Conservation (phyloP, 1,140 invertebrate species). For the Camponotus pennsylvanicus region DNA sequence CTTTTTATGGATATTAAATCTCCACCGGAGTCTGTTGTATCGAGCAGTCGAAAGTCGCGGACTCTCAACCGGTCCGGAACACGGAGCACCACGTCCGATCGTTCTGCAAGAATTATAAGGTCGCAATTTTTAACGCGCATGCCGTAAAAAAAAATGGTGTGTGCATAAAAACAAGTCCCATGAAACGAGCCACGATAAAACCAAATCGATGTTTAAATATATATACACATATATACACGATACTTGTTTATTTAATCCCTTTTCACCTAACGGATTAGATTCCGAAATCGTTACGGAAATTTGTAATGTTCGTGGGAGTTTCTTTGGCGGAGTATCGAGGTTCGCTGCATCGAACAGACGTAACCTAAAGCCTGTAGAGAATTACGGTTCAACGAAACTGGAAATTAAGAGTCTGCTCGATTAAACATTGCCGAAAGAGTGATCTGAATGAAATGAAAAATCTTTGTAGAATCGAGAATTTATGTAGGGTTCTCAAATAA, state of each 20-base stretch:
- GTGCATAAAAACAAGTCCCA: not conserved
- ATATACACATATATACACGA: not conserved
- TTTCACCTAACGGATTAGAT: not conserved
- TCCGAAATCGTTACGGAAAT: not conserved
- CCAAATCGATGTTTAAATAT: not conserved
- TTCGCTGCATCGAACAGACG: too few relatives aligned
- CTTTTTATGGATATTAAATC: conserved; percentile 61
- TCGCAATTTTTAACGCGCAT: conserved; percentile 40
- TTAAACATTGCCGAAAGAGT: not conserved
- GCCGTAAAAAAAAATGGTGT: not conserved
- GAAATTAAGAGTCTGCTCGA: not conserved
- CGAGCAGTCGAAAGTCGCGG: conserved; percentile 52
- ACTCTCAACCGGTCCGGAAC: conserved; percentile 45
- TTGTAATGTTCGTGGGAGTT: too few relatives aligned
- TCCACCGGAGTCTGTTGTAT: conserved; percentile 31
- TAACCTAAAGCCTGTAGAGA: too few relatives aligned
- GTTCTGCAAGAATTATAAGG: conserved; percentile 31
- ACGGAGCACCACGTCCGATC: conserved; percentile 30
- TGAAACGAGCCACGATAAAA: not conserved
- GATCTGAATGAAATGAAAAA: not conserved
- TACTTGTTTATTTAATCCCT: conserved; percentile 18
- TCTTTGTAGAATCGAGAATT: not conserved
- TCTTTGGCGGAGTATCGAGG: too few relatives aligned
- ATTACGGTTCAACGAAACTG: too few relatives aligned
- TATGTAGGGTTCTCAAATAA: too few relatives aligned